Percentiles rank a stretch among this genome's conserved stretches.
Conservation (phyloP, 2,888 invertebrate species). For the Neocrepidodera transversa region DNA sequence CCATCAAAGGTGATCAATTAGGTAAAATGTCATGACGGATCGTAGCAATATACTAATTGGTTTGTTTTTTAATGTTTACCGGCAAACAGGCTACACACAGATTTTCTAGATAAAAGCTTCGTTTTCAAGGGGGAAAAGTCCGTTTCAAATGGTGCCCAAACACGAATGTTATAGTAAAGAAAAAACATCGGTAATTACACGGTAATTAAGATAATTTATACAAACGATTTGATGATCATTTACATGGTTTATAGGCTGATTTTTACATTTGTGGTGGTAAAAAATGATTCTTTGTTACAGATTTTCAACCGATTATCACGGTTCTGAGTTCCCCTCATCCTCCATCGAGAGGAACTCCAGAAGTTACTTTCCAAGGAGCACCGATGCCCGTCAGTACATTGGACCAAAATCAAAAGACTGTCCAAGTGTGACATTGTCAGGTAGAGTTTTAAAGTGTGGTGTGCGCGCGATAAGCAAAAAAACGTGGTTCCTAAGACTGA, state of each 20-base stretch:
- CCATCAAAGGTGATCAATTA: conserved; percentile 46
- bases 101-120: conserved; percentile 24
- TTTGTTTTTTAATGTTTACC: conserved; percentile 35
- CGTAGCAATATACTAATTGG: conserved; percentile 47
- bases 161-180: conserved; percentile 6
- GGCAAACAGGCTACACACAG: conserved; percentile 4
- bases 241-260: not conserved
- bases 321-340: conserved; percentile 60
- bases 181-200: conserved; percentile 12
- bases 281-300: conserved; percentile 58
- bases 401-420: conserved; percentile 55
- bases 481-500: conserved; percentile 60
- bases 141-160: conserved; percentile 10
- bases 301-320: conserved; percentile 68
- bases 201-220: conserved; percentile 7
- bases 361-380: conserved; percentile 55
- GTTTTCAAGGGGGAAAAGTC: not conserved
- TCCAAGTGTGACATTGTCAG: conserved; percentile 72
- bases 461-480: conserved; percentile 60
- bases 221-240: not conserved
- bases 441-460: conserved; percentile 66
- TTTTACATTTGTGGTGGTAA: too few species aligned
- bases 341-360: conserved; percentile 54
- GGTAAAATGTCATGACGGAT: conserved; percentile 45
- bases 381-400: conserved; percentile 48